These are phyloP conservation scores for Neosalanx taihuensis DNA, from an alignment of 2,797 vertebrate genomes.

Conservation along the genomic window DNA sequence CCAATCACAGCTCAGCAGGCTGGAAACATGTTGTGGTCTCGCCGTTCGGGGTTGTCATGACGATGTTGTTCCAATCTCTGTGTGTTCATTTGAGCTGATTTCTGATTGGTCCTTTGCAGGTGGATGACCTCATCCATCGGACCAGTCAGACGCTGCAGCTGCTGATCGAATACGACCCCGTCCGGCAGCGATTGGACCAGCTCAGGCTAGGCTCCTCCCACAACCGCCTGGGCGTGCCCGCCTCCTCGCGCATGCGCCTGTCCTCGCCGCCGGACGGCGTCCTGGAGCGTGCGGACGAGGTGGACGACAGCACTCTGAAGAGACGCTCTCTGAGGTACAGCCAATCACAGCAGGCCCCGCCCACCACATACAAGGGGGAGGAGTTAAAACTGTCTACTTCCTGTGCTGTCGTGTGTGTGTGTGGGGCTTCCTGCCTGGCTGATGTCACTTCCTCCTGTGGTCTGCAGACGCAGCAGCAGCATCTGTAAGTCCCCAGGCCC, in stretches of 20 bases:
- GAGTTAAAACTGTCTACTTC: not conserved
- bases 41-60: not conserved
- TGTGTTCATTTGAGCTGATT: not conserved
- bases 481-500: constrained; percentile 90
- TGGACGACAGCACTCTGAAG: constrained; percentile 80
- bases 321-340: constrained; percentile 87
- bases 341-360: not conserved
- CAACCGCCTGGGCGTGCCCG: constrained; percentile 64
- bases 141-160: constrained; percentile 91
- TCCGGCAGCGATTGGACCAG: constrained; percentile 83
- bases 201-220: constrained; percentile 79
- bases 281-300: constrained; percentile 80
- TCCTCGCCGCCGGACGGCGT: constrained; percentile 73
- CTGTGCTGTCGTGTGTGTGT: not conserved
- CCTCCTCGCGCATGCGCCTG: constrained; percentile 75
- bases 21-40: not conserved
- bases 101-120: constrained; percentile 63
- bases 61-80: not conserved
- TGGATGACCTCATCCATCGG: constrained; percentile 86
- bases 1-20: constrained; percentile 14
- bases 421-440: too few species aligned
- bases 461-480: constrained; percentile 86
- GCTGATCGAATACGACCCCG: constrained; percentile 91
- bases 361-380: not conserved
- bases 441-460: not conserved